Evolutionary conservation across 2,888 invertebrate species (phyloP).

Genomic region (Coleophora deauratella): DNA sequence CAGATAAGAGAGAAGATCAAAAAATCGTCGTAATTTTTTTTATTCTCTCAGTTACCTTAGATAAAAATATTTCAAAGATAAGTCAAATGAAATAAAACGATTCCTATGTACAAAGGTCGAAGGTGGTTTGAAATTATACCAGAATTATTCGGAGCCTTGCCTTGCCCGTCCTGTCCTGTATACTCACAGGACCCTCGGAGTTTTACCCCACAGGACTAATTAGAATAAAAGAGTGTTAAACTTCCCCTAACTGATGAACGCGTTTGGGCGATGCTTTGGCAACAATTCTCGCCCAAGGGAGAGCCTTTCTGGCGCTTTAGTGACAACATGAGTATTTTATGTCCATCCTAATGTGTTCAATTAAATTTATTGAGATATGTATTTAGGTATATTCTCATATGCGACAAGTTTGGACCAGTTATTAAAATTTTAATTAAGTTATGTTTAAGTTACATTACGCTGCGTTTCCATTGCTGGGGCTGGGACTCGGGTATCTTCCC

Average conservation of each 20-base stretch:
- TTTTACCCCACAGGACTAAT: constrained; percentile 50
- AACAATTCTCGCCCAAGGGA: constrained; percentile 23
- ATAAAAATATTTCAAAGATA: background rate
- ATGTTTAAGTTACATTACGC: too few relatives aligned
- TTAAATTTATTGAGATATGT: background rate
- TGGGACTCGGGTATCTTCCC: too few relatives aligned
- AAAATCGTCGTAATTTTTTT: too few relatives aligned
- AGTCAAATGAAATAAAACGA: background rate
- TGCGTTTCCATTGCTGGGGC: too few relatives aligned
- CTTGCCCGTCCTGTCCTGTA: constrained; percentile 34
- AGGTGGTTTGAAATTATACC: constrained; percentile 2
- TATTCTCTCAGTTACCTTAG: too few relatives aligned
- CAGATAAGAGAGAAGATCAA: too few relatives aligned
- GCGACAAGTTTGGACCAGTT: too few relatives aligned
- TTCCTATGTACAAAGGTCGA: too few relatives aligned
- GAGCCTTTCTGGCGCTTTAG: constrained; percentile 22
- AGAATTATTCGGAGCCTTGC: background rate
- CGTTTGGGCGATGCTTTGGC: constrained; percentile 34
- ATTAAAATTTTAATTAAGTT: too few relatives aligned
- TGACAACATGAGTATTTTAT: constrained; percentile 35
- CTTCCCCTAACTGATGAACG: constrained; percentile 46
- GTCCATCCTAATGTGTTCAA: constrained; percentile 15
- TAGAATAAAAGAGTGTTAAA: constrained; percentile 67
- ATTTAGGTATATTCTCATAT: background rate
- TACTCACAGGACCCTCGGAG: constrained; percentile 31